phyloP scores from a whole-genome alignment of 2,888 invertebrate species.

The Rugalucina vietnamica region DNA sequence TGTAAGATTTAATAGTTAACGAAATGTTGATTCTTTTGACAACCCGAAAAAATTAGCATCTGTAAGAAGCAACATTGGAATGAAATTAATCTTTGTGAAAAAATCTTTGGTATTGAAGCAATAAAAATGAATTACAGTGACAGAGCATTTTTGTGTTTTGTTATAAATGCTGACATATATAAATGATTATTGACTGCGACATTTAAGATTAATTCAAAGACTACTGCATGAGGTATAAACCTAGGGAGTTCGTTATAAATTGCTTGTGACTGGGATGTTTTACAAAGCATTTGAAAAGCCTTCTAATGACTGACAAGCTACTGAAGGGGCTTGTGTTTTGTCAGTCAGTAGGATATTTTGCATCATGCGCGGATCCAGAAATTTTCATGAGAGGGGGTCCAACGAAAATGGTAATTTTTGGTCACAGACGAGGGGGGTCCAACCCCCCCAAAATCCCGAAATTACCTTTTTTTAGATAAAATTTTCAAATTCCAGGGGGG shows the following conservation, averaged over 20 bases:
- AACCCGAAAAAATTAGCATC: conserved; percentile 1
- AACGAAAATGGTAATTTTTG: no score
- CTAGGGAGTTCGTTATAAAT: not conserved
- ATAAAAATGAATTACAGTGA: conserved; percentile 15
- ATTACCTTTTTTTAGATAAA: no score
- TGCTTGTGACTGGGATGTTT: not conserved
- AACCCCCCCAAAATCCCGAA: no score
- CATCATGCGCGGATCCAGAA: no score
- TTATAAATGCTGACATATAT: conserved; percentile 6
- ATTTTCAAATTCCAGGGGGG: no score
- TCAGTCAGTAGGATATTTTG: no score
- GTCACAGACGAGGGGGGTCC: no score
- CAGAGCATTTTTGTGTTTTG: conserved; percentile 15
- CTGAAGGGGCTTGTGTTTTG: no score
- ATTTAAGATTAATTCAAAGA: conserved; percentile 5
- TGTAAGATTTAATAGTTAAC: not conserved
- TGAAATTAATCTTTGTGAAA: conserved; percentile 1
- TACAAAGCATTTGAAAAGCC: no score
- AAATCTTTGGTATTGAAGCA: not conserved
- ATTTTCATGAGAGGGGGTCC: no score
- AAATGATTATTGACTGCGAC: conserved; percentile 2
- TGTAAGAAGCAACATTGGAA: conserved; percentile 7
- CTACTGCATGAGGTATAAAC: not conserved
- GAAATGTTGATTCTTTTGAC: conserved; percentile 4
- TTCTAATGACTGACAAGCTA: no score